Evolutionary conservation across 2,113 vertebrate genomes (phyloP), one percentile per base, ranked within the genome.

Genomic region (Alexandromys fortis): DNA sequence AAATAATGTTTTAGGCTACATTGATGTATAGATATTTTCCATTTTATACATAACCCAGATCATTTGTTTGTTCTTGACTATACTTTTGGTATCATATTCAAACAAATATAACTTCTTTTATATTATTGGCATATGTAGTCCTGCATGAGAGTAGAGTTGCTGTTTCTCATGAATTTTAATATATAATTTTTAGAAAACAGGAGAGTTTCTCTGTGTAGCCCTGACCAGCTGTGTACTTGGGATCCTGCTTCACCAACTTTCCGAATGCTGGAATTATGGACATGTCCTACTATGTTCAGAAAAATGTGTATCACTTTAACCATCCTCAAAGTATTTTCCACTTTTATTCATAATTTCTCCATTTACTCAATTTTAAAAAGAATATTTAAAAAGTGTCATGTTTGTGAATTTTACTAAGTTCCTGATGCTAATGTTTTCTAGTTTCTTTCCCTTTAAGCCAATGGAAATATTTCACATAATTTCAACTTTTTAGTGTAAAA

Each of bases 401-500:
- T 83, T 61, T 92, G 13, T 78, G 33, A 83, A 85, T 61, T 89
- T 92, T 85, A 26, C 49, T 77, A 14, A 76, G 49, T 58, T 76
- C 47, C 33, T 89, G 1, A 13, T 89, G 47, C 33, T 95, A 58
- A 12, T 49, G 2, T 63, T 19, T 49, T 78, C 61, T 85, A 61
- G 12, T 70, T 92, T 90, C 35, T 77, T 76, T 85, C 19, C 47
- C 77, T 33, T 85, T 10, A 78, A 24, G 19, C 77, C 58, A 92
- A 89, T 67, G 12, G 47, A 92, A 19, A 42, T 70, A 85, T 72
- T 82, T 52, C 42, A 72, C 10, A 90, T 70, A 33, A 85, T 61
- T 95, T 72, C 19, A 85, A 70, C 83, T 58, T 55, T 65, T 93
- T 33, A 85, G 49, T 86, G 35, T 78, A 93, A 82, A 26, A 38